A percentile compares a stretch with the other conserved stretches of the same genome.
Conservation (phyloP, 2,888 invertebrate genomes). For the Endotricha flammealis region DNA sequence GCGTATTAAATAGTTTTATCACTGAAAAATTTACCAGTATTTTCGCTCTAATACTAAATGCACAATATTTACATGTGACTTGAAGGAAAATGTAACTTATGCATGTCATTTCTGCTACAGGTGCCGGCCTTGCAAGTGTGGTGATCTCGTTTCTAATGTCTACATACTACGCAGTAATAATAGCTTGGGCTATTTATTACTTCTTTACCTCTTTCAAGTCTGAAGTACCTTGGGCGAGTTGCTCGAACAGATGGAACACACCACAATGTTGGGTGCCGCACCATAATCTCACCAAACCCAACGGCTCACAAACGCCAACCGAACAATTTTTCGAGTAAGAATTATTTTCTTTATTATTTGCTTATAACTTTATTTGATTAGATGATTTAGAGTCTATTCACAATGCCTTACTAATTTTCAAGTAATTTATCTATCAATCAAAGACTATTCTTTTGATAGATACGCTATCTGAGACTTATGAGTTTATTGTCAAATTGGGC, state of each 20-base stretch:
- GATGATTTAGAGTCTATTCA: too few species aligned
- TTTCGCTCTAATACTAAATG: too few species aligned
- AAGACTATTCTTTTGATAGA: too few species aligned
- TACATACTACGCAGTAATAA: slow-evolving; percentile 96
- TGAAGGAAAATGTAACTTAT: too few species aligned
- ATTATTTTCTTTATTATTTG: slow-evolving; percentile 23
- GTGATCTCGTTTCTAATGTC: slow-evolving; percentile 96
- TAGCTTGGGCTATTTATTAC: slow-evolving; percentile 95
- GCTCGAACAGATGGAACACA: slow-evolving; percentile 92
- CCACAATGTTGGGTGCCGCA: slow-evolving; percentile 88
- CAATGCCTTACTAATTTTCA: too few species aligned
- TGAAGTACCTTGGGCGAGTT: slow-evolving; percentile 93
- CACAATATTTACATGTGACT: too few species aligned
- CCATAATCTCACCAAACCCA: slow-evolving; percentile 82
- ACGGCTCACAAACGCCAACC: slow-evolving; percentile 88
- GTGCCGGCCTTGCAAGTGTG: slow-evolving; percentile 95
- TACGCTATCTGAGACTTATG: too few species aligned
- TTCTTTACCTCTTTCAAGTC: slow-evolving; percentile 93
- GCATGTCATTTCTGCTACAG: slow-evolving; percentile 69
- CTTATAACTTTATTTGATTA: too few species aligned
- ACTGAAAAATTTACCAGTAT: too few species aligned
- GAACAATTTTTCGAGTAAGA: slow-evolving; percentile 95
- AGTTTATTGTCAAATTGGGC: too few species aligned
- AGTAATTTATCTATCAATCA: too few species aligned
- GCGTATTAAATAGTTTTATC: too few species aligned